Conservation (phyloP, 2,888 invertebrate genomes). For the Nasonovia ribisnigri region DNA sequence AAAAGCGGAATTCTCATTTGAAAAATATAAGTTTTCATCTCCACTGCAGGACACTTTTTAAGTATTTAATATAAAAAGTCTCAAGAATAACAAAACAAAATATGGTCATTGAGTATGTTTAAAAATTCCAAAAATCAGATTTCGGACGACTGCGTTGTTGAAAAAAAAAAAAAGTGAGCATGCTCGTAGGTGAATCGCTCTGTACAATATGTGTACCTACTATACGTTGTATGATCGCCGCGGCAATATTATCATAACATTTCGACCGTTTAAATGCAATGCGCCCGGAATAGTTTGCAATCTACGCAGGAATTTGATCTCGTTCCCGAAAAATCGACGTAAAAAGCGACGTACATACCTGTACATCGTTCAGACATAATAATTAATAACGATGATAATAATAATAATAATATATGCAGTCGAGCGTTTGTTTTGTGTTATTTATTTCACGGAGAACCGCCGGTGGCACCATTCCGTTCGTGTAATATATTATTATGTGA, state of each 20-base stretch:
- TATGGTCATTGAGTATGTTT: no score
- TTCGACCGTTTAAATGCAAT: neutral
- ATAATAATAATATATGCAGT: neutral
- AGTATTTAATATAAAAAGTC: no score
- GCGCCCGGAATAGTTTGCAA: neutral
- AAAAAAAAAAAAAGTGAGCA: no score
- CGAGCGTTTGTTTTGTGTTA: neutral
- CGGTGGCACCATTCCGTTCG: neutral
- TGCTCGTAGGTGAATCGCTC: no score
- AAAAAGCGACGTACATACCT: neutral
- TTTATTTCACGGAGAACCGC: neutral
- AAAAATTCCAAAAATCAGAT: no score
- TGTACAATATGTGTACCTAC: no score
- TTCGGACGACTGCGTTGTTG: no score
- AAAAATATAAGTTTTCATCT: no score
- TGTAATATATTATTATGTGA: neutral
- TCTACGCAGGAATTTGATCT: neutral
- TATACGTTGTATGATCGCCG: neutral
- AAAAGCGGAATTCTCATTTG: no score
- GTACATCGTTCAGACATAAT: neutral
- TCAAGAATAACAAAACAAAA: no score
- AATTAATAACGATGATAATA: neutral
- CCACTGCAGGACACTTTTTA: no score
- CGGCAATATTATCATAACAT: neutral
- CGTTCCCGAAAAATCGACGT: neutral